Evolutionary conservation across 2,113 vertebrate genomes (phyloP), one percentile per base, ranked within the genome.

Genomic region (Mesembrinibis cayennensis): DNA sequence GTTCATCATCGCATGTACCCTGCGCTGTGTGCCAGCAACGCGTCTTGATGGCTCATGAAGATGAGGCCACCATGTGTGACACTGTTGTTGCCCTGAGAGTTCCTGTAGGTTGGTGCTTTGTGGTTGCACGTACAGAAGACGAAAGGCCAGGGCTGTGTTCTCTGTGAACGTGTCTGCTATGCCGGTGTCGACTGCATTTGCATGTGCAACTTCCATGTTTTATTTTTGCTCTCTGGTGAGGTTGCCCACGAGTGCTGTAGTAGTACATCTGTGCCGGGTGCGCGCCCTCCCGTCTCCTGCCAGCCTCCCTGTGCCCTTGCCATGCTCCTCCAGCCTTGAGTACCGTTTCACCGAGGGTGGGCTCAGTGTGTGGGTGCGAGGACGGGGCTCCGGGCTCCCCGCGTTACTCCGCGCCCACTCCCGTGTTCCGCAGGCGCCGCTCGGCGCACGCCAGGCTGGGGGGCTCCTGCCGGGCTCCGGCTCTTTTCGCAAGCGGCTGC

Each of bases 121-220:
- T 9, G 45, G 44, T 8, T 45, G 70, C 8, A 2, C 2, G 38
- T 9, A 9, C 8, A 2, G 32, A 7, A 13, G 34, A 12, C 1
- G 1, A 1, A 10, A 44, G 62, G 2, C 44, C 32, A 2, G 40
- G 0, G n/a, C 63, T 2, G n/a, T 16, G 44, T 8, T 42, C 17
- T 52, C 30, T 15, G 36, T 9, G 19, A 13, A 2, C 0, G 38
- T 11, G 21, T 26, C 26, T 1, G 27, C 27, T 7, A 2, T 2
- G 30, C 25, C 3, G 22, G 30, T 7, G 26, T 21, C 17, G 65
- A 1, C 42, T 13, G 4, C 10, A 10, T 26, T 6, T 10, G 32
- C 36, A 4, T 0, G 5, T 6, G 12, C 40, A 14, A 1, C 61
- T 29, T 10, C 36, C 49, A 3, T 1, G 13, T 4, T 27, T 16